Evolutionary conservation across 2,113 vertebrate genomes (phyloP).

Genomic region (Ammodytes dubius): DNA sequence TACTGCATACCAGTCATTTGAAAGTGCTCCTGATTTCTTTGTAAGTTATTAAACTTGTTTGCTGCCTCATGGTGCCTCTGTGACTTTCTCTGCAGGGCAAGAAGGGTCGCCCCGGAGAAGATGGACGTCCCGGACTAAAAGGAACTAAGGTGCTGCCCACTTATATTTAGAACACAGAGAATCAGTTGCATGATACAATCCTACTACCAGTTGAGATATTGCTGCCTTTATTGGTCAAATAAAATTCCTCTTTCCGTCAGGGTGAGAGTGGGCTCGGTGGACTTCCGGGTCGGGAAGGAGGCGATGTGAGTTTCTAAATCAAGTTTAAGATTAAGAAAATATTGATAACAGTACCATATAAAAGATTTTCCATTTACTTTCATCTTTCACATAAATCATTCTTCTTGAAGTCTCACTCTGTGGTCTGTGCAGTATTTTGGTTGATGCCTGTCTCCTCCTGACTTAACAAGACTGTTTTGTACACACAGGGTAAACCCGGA

Average conservation of each 20-base stretch:
- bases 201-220: neutral
- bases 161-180: neutral
- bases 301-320: slow-evolving; percentile 73
- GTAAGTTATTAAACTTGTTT: neutral
- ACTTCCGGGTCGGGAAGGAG: slow-evolving; percentile 90
- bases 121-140: slow-evolving; percentile 87
- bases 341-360: neutral
- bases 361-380: neutral
- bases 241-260: slow-evolving; percentile 69
- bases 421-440: slow-evolving; percentile 7
- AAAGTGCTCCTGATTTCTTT: neutral
- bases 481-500: slow-evolving; percentile 89
- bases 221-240: neutral
- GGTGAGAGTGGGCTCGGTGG: slow-evolving; percentile 90
- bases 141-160: slow-evolving; percentile 86
- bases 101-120: slow-evolving; percentile 89
- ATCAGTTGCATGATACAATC: neutral
- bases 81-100: slow-evolving; percentile 85
- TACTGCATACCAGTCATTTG: neutral
- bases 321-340: neutral
- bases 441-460: slow-evolving; percentile 3
- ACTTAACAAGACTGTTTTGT: slow-evolving; percentile 53
- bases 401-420: slow-evolving; percentile 15
- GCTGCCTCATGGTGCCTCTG: neutral
- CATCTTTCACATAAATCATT: neutral